Evolutionary conservation across 1,140 invertebrate species (phyloP), one percentile per base, ranked within the genome.

Genomic region (Periplaneta americana): DNA sequence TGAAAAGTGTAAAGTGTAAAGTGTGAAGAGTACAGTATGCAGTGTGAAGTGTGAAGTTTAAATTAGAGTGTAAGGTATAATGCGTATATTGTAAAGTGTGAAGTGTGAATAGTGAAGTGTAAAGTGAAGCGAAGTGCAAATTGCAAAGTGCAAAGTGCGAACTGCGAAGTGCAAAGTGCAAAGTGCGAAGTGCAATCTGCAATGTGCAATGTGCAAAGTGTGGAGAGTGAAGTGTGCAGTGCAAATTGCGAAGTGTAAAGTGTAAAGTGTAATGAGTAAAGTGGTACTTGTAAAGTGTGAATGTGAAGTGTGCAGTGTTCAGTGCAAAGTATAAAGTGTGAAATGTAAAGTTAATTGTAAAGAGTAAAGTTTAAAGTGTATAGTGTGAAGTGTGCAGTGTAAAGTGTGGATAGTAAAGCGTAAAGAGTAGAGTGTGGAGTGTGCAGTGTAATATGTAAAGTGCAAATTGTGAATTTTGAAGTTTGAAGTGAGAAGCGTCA

Each of bases 1-100:
- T 76, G 75, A 15, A 31, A 76, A 76, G 75, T 76, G 75, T 76
- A 31, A 76, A 76, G 75, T 76, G 75, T 76, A 31, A 76, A 28
- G 75, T 76, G 75, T 76, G 33, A 11, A 28, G 75, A 15, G 75
- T 76, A 31, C n/a, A 28, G 75, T 76, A 28, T 33, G 33, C n/a
- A 28, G 75, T 76, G 75, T 76, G n/a, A 11, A 76, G 75, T 76
- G 75, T n/a, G 33, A 76, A 31, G 75, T 31, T 13, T 76, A 31
- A 76, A 17, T 15, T 11, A 13, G n/a, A 76, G 28, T 11, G 13
- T 11, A 76, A 76, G n/a, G 13, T 11, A 13, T 11, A 76, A 31
- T 11, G 13, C 11, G 13, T 11, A 76, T 15, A 28, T 13, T 31
- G 75, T 76, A 31, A 76, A 28, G 75, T 31, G 75, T 76, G 33